Percentiles rank a stretch among this genome's conserved stretches.
phyloP scores from a whole-genome alignment of 2,797 vertebrate genomes.

The Tauraco hartlaubi region DNA sequence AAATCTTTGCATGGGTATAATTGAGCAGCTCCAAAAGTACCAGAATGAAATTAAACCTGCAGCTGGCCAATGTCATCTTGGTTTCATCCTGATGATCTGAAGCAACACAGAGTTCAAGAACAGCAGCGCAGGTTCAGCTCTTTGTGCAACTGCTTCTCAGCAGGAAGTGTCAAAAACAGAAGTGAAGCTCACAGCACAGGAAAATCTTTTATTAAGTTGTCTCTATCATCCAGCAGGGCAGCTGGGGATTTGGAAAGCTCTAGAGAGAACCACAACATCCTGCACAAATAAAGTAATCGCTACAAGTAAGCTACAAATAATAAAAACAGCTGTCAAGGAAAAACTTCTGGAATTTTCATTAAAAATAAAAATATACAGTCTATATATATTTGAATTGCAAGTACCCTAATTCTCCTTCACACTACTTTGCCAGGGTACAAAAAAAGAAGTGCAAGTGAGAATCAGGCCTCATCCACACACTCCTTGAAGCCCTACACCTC shows the following conservation, averaged over 20 bases:
- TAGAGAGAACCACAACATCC: neutral
- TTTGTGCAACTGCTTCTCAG: neutral
- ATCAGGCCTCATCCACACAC: neutral
- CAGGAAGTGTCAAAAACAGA: slow-evolving; percentile 24
- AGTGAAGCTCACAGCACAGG: neutral
- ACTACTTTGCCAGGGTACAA: no score
- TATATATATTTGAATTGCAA: neutral
- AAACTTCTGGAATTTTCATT: neutral
- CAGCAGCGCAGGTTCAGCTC: neutral
- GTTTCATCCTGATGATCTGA: neutral
- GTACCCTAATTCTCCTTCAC: neutral
- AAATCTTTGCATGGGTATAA: neutral
- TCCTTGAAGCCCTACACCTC: neutral
- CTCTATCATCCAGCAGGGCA: neutral
- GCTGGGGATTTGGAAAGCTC: neutral
- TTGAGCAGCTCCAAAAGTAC: neutral
- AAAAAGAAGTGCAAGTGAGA: neutral
- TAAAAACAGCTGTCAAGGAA: neutral
- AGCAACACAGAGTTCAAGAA: neutral
- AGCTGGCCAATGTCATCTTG: neutral
- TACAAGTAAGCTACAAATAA: neutral
- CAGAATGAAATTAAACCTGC: neutral
- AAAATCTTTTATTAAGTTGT: neutral
- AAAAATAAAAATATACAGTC: neutral
- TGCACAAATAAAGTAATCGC: neutral